Conservation (phyloP, 1,140 invertebrate genomes). For the Potamilus streckersoni region DNA sequence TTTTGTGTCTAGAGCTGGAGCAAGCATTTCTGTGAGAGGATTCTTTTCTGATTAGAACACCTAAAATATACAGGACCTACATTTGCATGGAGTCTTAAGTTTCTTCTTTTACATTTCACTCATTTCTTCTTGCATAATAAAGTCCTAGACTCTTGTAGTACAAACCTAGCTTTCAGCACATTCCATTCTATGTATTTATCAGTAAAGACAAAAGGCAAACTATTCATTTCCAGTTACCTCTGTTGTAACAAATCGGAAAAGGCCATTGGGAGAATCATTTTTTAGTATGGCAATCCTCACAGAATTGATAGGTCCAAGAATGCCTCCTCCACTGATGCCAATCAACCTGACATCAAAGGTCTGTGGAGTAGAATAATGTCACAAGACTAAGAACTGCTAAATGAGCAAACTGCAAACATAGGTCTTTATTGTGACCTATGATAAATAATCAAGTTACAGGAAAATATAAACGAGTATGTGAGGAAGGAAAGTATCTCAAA, state of each 20-base stretch:
- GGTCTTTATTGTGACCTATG: not conserved
- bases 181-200: too few relatives aligned
- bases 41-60: too few relatives aligned
- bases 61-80: too few relatives aligned
- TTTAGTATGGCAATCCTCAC: slow-evolving; percentile 61
- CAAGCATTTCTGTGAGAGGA: too few relatives aligned
- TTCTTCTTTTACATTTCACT: too few relatives aligned
- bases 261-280: slow-evolving; percentile 65
- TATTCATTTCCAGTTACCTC: slow-evolving; percentile 33
- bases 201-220: too few relatives aligned
- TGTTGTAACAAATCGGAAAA: slow-evolving; percentile 56
- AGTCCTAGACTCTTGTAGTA: too few relatives aligned
- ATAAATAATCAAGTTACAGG: too few relatives aligned
- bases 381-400: not conserved
- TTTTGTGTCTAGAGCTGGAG: too few relatives aligned
- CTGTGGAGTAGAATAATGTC: slow-evolving; percentile 38
- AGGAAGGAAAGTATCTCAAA: not conserved
- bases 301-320: slow-evolving; percentile 40
- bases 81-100: too few relatives aligned
- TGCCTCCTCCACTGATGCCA: slow-evolving; percentile 49
- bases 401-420: not conserved
- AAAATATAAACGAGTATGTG: not conserved
- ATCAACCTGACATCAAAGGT: slow-evolving; percentile 62
- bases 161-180: too few relatives aligned
- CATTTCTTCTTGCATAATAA: too few relatives aligned